Evolutionary conservation across 2,113 vertebrate genomes (phyloP).

Genomic region (Ameiurus melas): DNA sequence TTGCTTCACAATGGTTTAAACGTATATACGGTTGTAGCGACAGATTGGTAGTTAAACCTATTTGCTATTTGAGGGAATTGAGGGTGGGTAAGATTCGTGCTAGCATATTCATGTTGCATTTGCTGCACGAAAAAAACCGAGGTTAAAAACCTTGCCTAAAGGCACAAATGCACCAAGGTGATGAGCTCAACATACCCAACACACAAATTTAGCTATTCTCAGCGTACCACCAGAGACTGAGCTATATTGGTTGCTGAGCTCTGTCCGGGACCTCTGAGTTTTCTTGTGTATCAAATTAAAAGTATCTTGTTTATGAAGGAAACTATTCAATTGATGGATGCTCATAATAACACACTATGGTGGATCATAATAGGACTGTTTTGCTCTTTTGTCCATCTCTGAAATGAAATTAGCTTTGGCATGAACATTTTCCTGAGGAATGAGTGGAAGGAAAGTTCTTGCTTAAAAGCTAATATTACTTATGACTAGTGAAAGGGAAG

Average conservation of each 20-base stretch:
- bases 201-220: constrained; percentile 18
- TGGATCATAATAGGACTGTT: constrained; percentile 1
- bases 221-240: constrained; percentile 22
- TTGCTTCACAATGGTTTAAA: neutral
- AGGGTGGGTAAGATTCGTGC: neutral
- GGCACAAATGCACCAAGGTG: constrained; percentile 24
- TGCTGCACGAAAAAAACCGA: constrained; percentile 16
- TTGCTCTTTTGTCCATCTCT: neutral
- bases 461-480: constrained; percentile 36
- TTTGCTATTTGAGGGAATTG: neutral
- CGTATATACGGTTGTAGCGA: neutral
- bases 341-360: neutral
- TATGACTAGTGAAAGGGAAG: constrained; percentile 34
- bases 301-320: neutral
- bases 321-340: neutral
- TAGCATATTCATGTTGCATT: constrained; percentile 8
- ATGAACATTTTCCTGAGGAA: constrained; percentile 14
- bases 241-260: constrained; percentile 3
- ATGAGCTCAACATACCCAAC: constrained; percentile 11
- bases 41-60: neutral
- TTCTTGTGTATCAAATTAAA: constrained; percentile 12
- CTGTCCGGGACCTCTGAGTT: neutral
- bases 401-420: neutral
- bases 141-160: constrained; percentile 31
- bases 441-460: constrained; percentile 1